A percentile compares a stretch with the other conserved stretches of the same genome.
phyloP scores from a whole-genome alignment of 2,797 vertebrate genomes.

The Bryconaethiops microstoma region DNA sequence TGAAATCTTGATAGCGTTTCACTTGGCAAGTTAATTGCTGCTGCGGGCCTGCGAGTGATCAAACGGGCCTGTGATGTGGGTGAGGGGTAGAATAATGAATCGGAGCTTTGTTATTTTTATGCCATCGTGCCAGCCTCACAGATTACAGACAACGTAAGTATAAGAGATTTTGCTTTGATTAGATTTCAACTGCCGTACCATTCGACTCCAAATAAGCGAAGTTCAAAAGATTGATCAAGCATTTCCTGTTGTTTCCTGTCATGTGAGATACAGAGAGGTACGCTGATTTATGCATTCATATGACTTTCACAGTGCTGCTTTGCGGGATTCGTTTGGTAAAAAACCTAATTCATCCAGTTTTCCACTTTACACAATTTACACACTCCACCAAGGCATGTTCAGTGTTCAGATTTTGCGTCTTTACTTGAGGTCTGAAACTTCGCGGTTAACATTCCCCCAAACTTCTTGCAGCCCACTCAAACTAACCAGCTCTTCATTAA shows the following conservation, averaged over 20 bases:
- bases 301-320: too few species aligned
- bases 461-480: too few species aligned
- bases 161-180: slow-evolving; percentile 14
- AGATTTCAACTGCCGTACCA: not conserved
- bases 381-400: too few species aligned
- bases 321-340: too few species aligned
- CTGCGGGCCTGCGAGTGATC: slow-evolving; percentile 37
- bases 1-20: slow-evolving; percentile 28
- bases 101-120: slow-evolving; percentile 24
- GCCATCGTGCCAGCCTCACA: not conserved
- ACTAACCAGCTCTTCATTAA: too few species aligned
- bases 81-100: slow-evolving; percentile 20
- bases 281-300: too few species aligned
- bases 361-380: too few species aligned
- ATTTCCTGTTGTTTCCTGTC: not conserved
- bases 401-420: too few species aligned
- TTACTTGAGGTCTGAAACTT: too few species aligned
- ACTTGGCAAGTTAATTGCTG: slow-evolving; percentile 45
- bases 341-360: too few species aligned
- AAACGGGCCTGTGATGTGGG: slow-evolving; percentile 38
- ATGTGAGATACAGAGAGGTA: not conserved
- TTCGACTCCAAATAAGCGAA: not conserved
- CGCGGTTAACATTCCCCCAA: too few species aligned
- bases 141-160: slow-evolving; percentile 12
- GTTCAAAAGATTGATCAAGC: not conserved